A percentile compares a stretch with the other conserved stretches of the same genome.
These are phyloP conservation scores for Drosophila birchii DNA, from an alignment of 2,888 invertebrate species.

Conservation along the genomic window DNA sequence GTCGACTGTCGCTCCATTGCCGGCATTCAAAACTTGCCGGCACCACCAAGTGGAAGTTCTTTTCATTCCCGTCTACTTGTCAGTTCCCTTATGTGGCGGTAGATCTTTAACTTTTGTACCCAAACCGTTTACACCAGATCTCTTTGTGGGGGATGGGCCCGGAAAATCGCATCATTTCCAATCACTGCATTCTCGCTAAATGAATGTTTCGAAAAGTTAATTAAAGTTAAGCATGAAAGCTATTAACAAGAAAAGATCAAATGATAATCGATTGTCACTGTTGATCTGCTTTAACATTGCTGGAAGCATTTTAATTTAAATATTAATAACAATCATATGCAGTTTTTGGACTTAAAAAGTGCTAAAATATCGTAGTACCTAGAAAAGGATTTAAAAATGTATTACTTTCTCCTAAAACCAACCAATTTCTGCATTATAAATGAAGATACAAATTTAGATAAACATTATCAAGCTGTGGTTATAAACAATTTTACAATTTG, in stretches of 20 bases:
- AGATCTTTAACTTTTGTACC: constrained; percentile 27
- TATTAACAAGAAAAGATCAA: neutral
- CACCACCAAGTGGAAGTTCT: constrained; percentile 22
- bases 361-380: neutral
- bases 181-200: neutral
- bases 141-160: neutral
- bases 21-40: constrained; percentile 42
- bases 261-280: neutral
- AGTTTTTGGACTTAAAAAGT: too few relatives aligned
- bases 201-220: constrained; percentile 16
- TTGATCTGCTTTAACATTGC: neutral
- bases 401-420: neutral
- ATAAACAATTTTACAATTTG: neutral
- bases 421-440: neutral
- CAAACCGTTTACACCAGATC: constrained; percentile 1
- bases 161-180: constrained; percentile 33
- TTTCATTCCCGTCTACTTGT: constrained; percentile 13
- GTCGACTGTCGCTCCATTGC: constrained; percentile 27
- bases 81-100: constrained; percentile 3
- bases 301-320: neutral
- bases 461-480: neutral
- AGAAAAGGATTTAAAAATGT: neutral
- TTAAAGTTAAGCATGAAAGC: constrained; percentile 6
- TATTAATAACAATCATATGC: neutral
- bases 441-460: neutral